Evolutionary conservation across 2,797 vertebrate genomes (phyloP).

Genomic region (Phylloscopus collybita): DNA sequence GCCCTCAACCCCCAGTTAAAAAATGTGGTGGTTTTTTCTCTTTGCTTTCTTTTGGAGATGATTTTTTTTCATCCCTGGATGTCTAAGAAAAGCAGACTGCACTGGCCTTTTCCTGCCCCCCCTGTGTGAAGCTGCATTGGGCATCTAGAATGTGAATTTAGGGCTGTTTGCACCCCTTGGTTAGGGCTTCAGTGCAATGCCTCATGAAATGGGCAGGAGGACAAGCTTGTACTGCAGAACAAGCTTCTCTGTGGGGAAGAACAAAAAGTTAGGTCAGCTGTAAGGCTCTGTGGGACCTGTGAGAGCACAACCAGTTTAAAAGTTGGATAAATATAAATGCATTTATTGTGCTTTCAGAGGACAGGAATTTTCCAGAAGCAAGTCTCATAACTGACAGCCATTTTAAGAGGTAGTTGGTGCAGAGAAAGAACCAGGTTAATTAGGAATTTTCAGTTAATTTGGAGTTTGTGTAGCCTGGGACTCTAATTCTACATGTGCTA

Average conservation of each 20-base stretch:
- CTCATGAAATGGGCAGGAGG: neutral
- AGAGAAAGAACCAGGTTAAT: neutral
- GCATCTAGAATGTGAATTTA: neutral
- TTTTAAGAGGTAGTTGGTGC: neutral
- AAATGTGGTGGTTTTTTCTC: rapidly evolving
- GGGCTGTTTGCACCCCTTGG: neutral
- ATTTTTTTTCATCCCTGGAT: neutral
- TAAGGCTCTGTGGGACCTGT: neutral
- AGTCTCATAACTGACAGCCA: neutral
- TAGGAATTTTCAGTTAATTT: neutral
- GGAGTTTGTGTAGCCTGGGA: neutral
- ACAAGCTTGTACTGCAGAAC: neutral
- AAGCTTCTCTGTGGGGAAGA: neutral
- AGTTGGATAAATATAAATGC: neutral
- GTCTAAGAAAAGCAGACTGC: neutral
- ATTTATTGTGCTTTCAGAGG: neutral
- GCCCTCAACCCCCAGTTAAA: neutral
- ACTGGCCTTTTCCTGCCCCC: neutral
- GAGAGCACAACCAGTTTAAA: neutral
- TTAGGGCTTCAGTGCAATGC: neutral
- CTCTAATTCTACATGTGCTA: neutral
- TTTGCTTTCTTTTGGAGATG: neutral
- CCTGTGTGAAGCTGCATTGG: neutral
- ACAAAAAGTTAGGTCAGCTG: neutral
- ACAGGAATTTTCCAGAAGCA: neutral